Percentiles rank a stretch among this genome's conserved stretches.
Conservation (phyloP, 1,140 invertebrate species). For the Sitobion miscanthi region DNA sequence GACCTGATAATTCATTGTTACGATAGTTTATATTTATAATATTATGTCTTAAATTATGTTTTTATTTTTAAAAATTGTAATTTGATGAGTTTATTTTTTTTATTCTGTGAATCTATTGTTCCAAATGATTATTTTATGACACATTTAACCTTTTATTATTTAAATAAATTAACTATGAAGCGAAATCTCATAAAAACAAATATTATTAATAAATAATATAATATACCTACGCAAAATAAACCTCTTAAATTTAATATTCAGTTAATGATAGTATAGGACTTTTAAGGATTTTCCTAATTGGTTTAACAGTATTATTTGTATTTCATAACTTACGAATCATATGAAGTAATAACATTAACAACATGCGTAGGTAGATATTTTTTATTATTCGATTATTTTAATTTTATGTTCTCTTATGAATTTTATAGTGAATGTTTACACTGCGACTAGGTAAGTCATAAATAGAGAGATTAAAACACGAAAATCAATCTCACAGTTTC, state of each 20-base stretch:
- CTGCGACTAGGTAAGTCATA: neutral
- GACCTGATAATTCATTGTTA: neutral
- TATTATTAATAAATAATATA: neutral
- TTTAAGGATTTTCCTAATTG: neutral
- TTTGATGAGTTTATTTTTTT: neutral
- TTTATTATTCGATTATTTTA: neutral
- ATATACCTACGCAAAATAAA: neutral
- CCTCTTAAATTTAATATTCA: neutral
- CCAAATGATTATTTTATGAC: neutral
- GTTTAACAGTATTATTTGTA: neutral
- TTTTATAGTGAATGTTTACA: neutral
- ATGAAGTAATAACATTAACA: neutral
- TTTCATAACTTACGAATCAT: neutral
- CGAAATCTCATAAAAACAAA: neutral
- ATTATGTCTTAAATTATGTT: neutral
- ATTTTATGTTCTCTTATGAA: neutral
- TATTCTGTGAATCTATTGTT: neutral
- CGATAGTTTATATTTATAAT: neutral
- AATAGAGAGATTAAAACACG: neutral
- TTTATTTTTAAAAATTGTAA: neutral
- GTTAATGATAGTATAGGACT: neutral
- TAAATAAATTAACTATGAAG: neutral
- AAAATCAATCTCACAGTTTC: neutral
- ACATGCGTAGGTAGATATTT: neutral
- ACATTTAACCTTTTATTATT: neutral